phyloP scores from a whole-genome alignment of 2,888 invertebrate genomes.

The Nemotelus pantherinus region DNA sequence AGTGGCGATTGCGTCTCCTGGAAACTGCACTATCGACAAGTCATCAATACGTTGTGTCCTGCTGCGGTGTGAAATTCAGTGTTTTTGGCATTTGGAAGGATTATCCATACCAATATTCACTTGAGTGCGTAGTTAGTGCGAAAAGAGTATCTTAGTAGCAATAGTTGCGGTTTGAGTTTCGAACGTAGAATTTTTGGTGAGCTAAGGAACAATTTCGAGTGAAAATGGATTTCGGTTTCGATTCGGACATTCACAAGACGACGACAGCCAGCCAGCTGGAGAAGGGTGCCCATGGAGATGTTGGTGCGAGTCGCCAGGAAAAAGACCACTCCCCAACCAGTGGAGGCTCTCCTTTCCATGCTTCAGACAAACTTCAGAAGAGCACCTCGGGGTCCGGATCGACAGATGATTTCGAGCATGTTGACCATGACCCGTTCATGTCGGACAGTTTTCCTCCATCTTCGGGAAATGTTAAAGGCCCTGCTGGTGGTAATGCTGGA shows the following conservation, averaged over 20 bases:
- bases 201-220: neutral
- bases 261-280: slow-evolving; percentile 17
- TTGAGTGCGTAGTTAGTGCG: neutral
- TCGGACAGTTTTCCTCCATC: slow-evolving; percentile 26
- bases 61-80: slow-evolving; percentile 6
- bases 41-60: slow-evolving; percentile 11
- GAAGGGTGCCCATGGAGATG: slow-evolving; percentile 10
- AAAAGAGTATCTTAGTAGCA: neutral
- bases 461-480: neutral
- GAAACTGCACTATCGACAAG: slow-evolving; percentile 36
- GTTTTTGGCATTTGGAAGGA: slow-evolving; percentile 12
- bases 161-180: slow-evolving; percentile 1
- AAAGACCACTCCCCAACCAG: slow-evolving; percentile 25
- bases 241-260: slow-evolving; percentile 2
- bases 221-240: slow-evolving; percentile 37
- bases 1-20: slow-evolving; percentile 19
- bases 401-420: slow-evolving; percentile 52
- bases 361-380: slow-evolving; percentile 27
- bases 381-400: slow-evolving; percentile 37
- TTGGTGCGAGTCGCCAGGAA: neutral
- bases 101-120: neutral
- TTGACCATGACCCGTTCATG: slow-evolving; percentile 49
- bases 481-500: neutral
- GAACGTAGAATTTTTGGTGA: neutral
- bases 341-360: slow-evolving; percentile 11